Evolutionary conservation across 2,113 vertebrate genomes (phyloP).

Genomic region (Scomber japonicus): DNA sequence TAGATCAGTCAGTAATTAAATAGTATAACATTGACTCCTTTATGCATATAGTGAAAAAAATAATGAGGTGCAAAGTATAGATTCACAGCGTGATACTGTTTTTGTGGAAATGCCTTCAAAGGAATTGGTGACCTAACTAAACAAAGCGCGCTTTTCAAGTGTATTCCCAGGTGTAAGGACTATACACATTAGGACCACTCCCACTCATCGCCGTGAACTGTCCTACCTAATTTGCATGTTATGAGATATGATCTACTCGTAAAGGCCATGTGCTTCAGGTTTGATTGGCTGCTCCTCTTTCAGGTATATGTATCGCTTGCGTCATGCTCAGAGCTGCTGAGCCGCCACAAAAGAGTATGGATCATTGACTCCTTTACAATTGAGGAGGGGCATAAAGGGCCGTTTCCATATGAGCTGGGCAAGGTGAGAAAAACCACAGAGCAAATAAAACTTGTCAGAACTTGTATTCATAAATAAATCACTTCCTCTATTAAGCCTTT

Average conservation of each 20-base stretch:
- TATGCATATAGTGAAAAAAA: too few relatives aligned
- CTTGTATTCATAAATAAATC: not conserved
- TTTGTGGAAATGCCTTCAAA: not conserved
- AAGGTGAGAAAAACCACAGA: conserved; percentile 55
- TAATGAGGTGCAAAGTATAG: not conserved
- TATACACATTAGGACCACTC: not conserved
- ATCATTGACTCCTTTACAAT: conserved; percentile 70
- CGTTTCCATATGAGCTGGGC: conserved; percentile 76
- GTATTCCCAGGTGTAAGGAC: not conserved
- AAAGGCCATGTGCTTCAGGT: not conserved
- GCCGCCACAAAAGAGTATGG: conserved; percentile 69
- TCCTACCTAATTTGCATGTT: not conserved
- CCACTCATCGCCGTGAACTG: not conserved
- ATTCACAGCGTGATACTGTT: not conserved
- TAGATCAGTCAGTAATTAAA: not conserved
- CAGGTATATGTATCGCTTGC: conserved; percentile 46
- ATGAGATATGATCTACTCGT: too few relatives aligned
- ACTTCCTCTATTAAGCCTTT: not conserved
- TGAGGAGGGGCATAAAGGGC: conserved; percentile 73
- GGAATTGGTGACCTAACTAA: conserved; percentile 13
- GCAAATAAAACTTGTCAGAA: not conserved
- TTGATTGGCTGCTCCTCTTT: conserved; percentile 14
- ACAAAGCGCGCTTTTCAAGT: too few relatives aligned
- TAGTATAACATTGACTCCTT: not conserved
- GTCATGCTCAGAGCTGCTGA: conserved; percentile 39